A percentile compares a stretch with the other conserved stretches of the same genome.
Conservation (phyloP, 2,113 vertebrate species). For the Ariopsis seemanni region DNA sequence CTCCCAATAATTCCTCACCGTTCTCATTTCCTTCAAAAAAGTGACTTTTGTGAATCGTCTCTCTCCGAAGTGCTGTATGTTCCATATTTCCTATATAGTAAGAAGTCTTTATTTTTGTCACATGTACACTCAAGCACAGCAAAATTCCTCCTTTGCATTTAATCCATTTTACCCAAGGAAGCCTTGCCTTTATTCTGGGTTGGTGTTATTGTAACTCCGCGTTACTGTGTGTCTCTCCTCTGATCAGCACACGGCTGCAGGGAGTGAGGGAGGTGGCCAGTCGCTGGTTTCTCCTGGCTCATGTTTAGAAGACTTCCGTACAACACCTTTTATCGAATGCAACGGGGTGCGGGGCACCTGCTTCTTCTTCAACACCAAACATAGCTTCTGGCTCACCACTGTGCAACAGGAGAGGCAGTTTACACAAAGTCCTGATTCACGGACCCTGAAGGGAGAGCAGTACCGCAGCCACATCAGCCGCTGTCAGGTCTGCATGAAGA, state of each 20-base stretch:
- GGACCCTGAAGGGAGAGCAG: conserved; percentile 86
- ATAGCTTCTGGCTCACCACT: conserved; percentile 94
- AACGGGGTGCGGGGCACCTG: conserved; percentile 87
- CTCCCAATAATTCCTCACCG: neutral
- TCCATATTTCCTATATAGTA: neutral
- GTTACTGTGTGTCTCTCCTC: neutral
- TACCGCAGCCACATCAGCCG: conserved; percentile 85
- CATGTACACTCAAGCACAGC: no score
- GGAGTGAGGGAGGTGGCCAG: conserved; percentile 89
- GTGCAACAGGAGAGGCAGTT: conserved; percentile 82
- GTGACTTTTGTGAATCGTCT: neutral
- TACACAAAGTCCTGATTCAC: conserved; percentile 65
- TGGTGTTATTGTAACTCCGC: neutral
- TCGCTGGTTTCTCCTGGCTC: conserved; percentile 93
- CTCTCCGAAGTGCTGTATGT: neutral
- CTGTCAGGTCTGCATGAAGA: conserved; percentile 97
- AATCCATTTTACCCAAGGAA: neutral
- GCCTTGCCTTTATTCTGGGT: neutral
- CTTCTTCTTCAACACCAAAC: conserved; percentile 95
- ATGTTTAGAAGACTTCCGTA: conserved; percentile 92
- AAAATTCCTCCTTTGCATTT: no score
- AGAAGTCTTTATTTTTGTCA: no score
- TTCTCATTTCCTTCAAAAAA: neutral
- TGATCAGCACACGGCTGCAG: conserved; percentile 87
- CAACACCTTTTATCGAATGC: conserved; percentile 95